Evolutionary conservation across 2,113 vertebrate genomes (phyloP).

Genomic region (Clarias macrocephalus): DNA sequence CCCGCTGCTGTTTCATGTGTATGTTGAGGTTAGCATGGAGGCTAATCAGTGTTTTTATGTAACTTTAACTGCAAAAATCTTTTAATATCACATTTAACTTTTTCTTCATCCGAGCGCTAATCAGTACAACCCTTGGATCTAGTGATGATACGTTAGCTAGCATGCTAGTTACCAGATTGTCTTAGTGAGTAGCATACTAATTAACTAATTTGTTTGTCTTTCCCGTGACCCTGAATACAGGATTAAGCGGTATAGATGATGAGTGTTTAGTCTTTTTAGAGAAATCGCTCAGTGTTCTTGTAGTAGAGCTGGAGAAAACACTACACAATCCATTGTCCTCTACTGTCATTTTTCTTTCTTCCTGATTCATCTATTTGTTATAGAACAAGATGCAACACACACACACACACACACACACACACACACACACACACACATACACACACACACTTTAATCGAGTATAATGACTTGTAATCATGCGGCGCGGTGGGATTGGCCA

Average conservation of each 20-base stretch:
- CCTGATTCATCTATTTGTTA: slow-evolving; percentile 20
- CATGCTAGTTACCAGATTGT: too few species aligned
- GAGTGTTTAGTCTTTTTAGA: neutral
- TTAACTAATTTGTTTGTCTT: too few species aligned
- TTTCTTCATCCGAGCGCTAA: neutral
- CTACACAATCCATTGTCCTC: slow-evolving; percentile 28
- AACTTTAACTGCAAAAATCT: neutral
- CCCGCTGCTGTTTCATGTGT: neutral
- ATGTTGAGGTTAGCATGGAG: neutral
- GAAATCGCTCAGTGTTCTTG: neutral
- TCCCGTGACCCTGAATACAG: too few species aligned
- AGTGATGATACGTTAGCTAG: neutral
- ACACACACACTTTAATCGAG: slow-evolving; percentile 15
- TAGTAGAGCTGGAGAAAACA: neutral
- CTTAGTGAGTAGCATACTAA: too few species aligned
- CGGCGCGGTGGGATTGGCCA: slow-evolving; percentile 13
- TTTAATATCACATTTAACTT: neutral
- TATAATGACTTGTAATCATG: slow-evolving; percentile 32
- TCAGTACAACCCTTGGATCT: neutral
- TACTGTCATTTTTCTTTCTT: slow-evolving; percentile 35
- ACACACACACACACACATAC: neutral
- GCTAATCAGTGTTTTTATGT: neutral
- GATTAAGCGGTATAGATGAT: too few species aligned
- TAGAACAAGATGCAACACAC: slow-evolving; percentile 1
- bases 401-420: slow-evolving; percentile 8